These are phyloP conservation scores for Ptychobarbus kaznakovi DNA, from an alignment of 2,797 vertebrate species.

Conservation along the genomic window DNA sequence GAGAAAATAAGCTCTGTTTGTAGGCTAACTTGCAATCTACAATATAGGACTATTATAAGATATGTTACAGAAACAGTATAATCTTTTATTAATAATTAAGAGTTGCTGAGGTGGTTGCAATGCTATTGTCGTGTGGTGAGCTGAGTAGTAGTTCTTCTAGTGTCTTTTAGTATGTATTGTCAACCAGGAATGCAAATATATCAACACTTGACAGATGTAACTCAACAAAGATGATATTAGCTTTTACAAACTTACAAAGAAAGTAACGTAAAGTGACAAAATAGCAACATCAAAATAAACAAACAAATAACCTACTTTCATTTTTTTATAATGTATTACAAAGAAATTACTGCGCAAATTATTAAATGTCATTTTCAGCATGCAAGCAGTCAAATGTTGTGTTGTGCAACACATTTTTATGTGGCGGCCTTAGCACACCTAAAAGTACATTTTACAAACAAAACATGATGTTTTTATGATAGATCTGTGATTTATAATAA, in stretches of 20 bases:
- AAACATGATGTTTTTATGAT: background rate
- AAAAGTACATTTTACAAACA: background rate
- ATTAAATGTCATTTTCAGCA: background rate
- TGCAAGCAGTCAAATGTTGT: background rate
- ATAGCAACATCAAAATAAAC: background rate
- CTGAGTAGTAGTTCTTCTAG: background rate
- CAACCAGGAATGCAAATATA: background rate
- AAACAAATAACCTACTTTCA: background rate
- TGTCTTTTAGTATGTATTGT: background rate
- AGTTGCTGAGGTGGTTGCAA: background rate
- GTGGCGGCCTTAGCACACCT: background rate
- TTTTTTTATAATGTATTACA: background rate
- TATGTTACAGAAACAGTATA: background rate
- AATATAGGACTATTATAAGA: background rate
- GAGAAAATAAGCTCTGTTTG: constrained; percentile 17
- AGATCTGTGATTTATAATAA: background rate
- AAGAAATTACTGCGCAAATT: background rate
- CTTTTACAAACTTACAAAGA: background rate
- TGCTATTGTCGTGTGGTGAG: background rate
- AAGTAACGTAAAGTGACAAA: background rate
- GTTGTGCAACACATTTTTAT: background rate
- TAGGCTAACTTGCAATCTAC: background rate
- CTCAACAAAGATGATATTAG: background rate
- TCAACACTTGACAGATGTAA: background rate
- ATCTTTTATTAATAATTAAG: background rate